Base-by-base conservation (phyloP, 2,113 vertebrate genomes). In the Rynchops niger region DNA sequence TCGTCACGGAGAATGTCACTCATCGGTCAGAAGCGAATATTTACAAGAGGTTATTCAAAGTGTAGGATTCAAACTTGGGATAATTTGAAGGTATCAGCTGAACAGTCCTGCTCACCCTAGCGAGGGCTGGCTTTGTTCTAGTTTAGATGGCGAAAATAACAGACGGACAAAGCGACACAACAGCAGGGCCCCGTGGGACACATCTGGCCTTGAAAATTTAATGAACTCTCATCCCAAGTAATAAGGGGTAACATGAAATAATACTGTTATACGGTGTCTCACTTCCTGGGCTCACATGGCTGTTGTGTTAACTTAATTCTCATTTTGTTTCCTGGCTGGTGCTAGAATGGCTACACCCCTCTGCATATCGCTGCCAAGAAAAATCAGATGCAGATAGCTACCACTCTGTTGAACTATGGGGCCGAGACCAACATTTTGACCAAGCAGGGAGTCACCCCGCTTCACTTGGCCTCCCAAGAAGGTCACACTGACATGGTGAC, bases 371-470 rank as follows among this genome's bases (percentile, higher is more conserved):
- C 99, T 50, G 99, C 99, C 63, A 99, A 99, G 98, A 99, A 99
- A 98, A 99, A 99, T 92, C 99, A 99, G 97, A 99, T 99, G 99
- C 99, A 99, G 72, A 99, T 99, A 20, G 99, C 99, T 40, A 98
- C 98, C 36, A 99, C 99, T 12, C 98, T 99, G 9, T 97, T 99
- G 93, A 98, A 97, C 96, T 99, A 99, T 0, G 99, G 98, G 11
- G 99, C 99, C 1, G 99, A 99, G 93, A 99, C 99, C 79, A 99
- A 98, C 98, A 98, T 99, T 82, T 96, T 99, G 94, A 99, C 99
- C 58, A 99, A 99, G 96, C 99, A 99, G 91, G 99, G 99, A 1
- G 99, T 99, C 52, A 99, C 98, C 2, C 99, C 99, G 0, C 99
- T 99, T 82, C 99, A 99, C 61, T 83, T 99, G 98, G 99, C 99